Percentiles rank a stretch among this genome's conserved stretches.
Evolutionary conservation across 2,113 vertebrate genomes (phyloP).

Genomic region (Mionectes macconnelli): DNA sequence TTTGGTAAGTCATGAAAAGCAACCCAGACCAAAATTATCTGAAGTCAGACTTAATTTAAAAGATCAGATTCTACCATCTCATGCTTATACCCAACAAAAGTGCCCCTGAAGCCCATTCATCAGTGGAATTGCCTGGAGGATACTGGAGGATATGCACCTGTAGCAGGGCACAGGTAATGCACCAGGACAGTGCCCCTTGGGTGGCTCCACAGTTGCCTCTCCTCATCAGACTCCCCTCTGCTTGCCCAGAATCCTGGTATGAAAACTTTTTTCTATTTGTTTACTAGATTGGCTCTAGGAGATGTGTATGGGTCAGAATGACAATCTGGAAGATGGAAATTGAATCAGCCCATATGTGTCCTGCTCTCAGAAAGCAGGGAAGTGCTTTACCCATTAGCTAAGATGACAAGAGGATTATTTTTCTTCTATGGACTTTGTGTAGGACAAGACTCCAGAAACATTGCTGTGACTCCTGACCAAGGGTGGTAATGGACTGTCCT

Average conservation of each 20-base stretch:
- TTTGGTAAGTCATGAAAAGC: not conserved
- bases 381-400: not conserved
- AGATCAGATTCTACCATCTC: not conserved
- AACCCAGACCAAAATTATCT: not conserved
- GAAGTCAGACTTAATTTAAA: not conserved
- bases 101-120: not conserved
- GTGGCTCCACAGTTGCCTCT: not conserved
- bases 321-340: not conserved
- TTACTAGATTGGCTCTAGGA: not conserved
- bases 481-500: not conserved
- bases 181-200: not conserved
- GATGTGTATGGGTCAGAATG: not conserved
- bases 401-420: not conserved
- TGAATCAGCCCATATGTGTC: accelerated
- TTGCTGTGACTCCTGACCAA: not conserved
- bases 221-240: not conserved
- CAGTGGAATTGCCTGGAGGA: not conserved
- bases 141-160: not conserved
- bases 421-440: not conserved
- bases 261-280: not conserved
- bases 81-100: not conserved
- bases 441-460: not conserved
- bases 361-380: not conserved
- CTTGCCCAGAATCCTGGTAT: not conserved
- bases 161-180: not conserved